A percentile compares a stretch with the other conserved stretches of the same genome.
Evolutionary conservation across 2,888 invertebrate genomes (phyloP).

Genomic region (Athalia circularis): DNA sequence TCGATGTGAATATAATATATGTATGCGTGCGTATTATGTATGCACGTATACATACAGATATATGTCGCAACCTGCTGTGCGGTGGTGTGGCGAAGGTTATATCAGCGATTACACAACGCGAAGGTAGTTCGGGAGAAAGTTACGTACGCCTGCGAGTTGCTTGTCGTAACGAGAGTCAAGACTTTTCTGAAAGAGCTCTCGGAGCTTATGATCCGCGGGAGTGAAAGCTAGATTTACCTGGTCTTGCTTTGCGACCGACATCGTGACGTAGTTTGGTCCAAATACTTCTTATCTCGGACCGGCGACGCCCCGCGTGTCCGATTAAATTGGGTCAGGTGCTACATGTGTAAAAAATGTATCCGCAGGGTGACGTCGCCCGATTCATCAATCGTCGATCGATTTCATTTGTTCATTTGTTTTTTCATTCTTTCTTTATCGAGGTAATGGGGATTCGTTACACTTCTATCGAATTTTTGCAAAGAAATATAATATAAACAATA

Average conservation of each 20-base stretch:
- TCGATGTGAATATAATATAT: not conserved
- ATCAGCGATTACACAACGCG: slow-evolving; percentile 72
- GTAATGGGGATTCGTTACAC: too few species aligned
- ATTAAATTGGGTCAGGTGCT: slow-evolving; percentile 1
- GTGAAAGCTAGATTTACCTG: slow-evolving; percentile 36
- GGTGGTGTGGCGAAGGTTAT: slow-evolving; percentile 71
- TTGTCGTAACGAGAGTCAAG: slow-evolving; percentile 30
- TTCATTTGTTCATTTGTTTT: too few species aligned
- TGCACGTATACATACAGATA: slow-evolving; percentile 53
- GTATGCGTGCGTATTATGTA: not conserved
- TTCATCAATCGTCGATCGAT: too few species aligned
- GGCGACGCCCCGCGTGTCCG: not conserved
- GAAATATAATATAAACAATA: too few species aligned
- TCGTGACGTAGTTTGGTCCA: slow-evolving; percentile 18
- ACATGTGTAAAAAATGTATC: not conserved
- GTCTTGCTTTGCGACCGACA: slow-evolving; percentile 21
- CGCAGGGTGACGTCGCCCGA: too few species aligned
- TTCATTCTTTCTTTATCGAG: too few species aligned
- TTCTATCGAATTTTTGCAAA: too few species aligned
- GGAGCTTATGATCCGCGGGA: slow-evolving; percentile 26
- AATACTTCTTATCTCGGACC: not conserved
- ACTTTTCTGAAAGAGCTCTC: slow-evolving; percentile 36
- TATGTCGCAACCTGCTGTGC: slow-evolving; percentile 64
- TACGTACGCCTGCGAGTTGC: slow-evolving; percentile 40
- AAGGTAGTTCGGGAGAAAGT: slow-evolving; percentile 60